A percentile compares a stretch with the other conserved stretches of the same genome.
These are phyloP conservation scores for Lepidotrigona ventralis DNA, from an alignment of 1,140 invertebrate species.

Conservation along the genomic window DNA sequence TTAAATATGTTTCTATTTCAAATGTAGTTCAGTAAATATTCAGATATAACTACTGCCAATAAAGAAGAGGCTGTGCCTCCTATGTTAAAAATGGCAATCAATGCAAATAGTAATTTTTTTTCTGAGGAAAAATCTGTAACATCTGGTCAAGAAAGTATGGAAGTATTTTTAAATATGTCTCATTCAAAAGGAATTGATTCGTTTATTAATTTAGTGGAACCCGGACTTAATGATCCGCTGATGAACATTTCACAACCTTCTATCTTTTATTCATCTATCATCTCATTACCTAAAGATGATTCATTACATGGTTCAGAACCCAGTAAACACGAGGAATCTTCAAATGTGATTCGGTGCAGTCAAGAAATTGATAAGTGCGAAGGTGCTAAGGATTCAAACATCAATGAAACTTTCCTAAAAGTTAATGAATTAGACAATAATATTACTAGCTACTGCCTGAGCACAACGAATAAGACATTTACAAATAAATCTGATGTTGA, in stretches of 20 bases:
- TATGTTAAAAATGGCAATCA: slow-evolving; percentile 61
- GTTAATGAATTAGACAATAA: slow-evolving; percentile 21
- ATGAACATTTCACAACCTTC: slow-evolving; percentile 76
- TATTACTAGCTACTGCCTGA: neutral
- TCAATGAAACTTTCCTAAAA: slow-evolving; percentile 29
- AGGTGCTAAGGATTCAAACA: neutral
- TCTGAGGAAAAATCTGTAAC: slow-evolving; percentile 43
- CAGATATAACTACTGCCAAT: slow-evolving; percentile 7
- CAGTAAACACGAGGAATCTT: slow-evolving; percentile 17
- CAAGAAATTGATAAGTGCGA: neutral
- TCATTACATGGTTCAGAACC: slow-evolving; percentile 1
- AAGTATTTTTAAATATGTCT: slow-evolving; percentile 73
- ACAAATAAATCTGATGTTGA: slow-evolving; percentile 27
- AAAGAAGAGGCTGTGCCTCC: slow-evolving; percentile 61
- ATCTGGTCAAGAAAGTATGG: slow-evolving; percentile 74
- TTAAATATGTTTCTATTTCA: neutral
- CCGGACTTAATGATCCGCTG: slow-evolving; percentile 68
- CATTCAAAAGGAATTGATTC: slow-evolving; percentile 74
- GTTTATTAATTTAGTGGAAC: slow-evolving; percentile 71
- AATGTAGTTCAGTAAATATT: slow-evolving; percentile 32
- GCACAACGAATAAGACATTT: slow-evolving; percentile 47
- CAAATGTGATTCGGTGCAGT: neutral
- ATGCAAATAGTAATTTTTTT: slow-evolving; percentile 34
- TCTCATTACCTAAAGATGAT: slow-evolving; percentile 47
- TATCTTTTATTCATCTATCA: slow-evolving; percentile 68